phyloP scores from a whole-genome alignment of 2,888 invertebrate genomes.

The Noctua comes region DNA sequence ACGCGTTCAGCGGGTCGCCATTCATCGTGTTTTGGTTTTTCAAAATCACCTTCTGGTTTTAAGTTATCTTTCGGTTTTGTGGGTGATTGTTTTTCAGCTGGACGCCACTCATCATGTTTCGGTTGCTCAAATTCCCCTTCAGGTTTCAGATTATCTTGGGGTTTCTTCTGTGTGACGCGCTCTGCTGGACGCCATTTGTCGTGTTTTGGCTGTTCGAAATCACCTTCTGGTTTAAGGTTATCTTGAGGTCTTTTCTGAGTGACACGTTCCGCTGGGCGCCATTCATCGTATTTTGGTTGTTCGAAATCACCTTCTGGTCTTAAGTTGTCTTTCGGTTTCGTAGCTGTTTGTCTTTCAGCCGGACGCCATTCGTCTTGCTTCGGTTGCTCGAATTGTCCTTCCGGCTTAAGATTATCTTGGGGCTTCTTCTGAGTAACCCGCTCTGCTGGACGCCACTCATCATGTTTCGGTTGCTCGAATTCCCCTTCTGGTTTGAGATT shows the following conservation, averaged over 20 bases:
- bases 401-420: constrained; percentile 86
- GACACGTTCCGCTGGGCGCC: constrained; percentile 82
- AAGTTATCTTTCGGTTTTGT: constrained; percentile 86
- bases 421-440: constrained; percentile 86
- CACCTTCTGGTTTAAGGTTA: constrained; percentile 88
- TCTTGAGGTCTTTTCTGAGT: constrained; percentile 80
- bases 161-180: constrained; percentile 68
- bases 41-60: constrained; percentile 76
- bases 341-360: constrained; percentile 74
- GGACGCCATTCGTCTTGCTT: constrained; percentile 69
- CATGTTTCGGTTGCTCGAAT: constrained; percentile 80
- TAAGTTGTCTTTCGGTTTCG: constrained; percentile 81
- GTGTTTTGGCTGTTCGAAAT: constrained; percentile 73
- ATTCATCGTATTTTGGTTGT: constrained; percentile 79
- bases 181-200: constrained; percentile 80
- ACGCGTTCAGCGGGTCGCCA: constrained; percentile 78
- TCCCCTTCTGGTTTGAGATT: constrained; percentile 90
- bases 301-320: constrained; percentile 75
- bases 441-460: constrained; percentile 82
- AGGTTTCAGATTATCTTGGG: constrained; percentile 71
- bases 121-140: constrained; percentile 89
- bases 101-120: constrained; percentile 74
- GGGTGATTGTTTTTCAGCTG: constrained; percentile 71
- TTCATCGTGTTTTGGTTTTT: constrained; percentile 76
- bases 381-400: constrained; percentile 87